Evolutionary conservation across 2,888 invertebrate genomes (phyloP).

Genomic region (Sminthurinus aureus): DNA sequence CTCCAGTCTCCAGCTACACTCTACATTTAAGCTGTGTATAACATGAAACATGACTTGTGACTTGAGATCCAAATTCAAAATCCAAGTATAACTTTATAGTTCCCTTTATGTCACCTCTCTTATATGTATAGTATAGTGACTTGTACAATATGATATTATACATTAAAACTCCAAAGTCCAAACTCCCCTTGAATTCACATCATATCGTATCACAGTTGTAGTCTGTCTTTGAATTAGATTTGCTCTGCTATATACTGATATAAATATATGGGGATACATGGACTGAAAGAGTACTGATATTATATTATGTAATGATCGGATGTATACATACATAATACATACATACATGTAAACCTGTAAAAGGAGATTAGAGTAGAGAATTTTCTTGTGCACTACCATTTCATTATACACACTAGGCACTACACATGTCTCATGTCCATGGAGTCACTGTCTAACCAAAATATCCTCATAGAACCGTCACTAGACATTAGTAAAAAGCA

Average conservation of each 20-base stretch:
- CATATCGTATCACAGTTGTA: neutral
- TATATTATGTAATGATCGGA: too few relatives aligned
- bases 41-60: too few relatives aligned
- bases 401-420: too few relatives aligned
- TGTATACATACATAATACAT: too few relatives aligned
- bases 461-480: neutral
- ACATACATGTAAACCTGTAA: too few relatives aligned
- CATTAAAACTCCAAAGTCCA: too few relatives aligned
- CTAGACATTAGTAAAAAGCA: neutral
- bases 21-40: neutral
- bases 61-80: too few relatives aligned
- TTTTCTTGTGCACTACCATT: neutral
- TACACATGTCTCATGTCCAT: neutral
- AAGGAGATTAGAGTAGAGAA: too few relatives aligned
- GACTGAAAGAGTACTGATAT: too few relatives aligned
- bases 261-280: neutral
- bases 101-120: slow-evolving; percentile 24
- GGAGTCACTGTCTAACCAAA: neutral
- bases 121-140: neutral
- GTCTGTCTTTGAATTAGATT: neutral
- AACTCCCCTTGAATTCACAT: slow-evolving; percentile 32
- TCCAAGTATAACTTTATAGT: neutral
- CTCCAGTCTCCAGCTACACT: neutral
- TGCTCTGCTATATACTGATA: neutral
- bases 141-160: neutral